Base-by-base conservation (phyloP, 2,888 invertebrate genomes). In the Scaptodrosophila latifasciaeformis region DNA sequence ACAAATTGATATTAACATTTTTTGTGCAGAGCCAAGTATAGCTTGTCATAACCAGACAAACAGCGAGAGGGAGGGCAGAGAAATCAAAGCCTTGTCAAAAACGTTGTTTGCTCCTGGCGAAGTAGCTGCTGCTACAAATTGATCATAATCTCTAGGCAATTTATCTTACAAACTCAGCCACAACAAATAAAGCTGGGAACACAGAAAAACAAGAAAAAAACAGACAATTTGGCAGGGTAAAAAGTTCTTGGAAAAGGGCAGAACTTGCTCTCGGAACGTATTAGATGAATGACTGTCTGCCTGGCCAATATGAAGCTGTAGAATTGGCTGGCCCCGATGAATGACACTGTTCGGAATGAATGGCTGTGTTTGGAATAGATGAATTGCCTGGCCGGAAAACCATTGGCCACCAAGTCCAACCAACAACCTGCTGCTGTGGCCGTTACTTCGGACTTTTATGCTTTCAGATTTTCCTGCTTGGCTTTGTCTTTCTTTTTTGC, bases 131-230 rank as follows among this genome's bases (percentile, higher is more conserved):
- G 61, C 82, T 80, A 80, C 75, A 76, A 76, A 76, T 81, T 76
- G 75, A 76, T 76, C 75, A 76, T 76, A 76, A 76, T 76, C 82
- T 76, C 70, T 63, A 56, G 46, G 75, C 74, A 70, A 76, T 76
- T 76, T 80, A 65, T 76, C 75, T 76, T 76, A 35, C 12, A 57
- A 52, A 49, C 55, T 56, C 51, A 48, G 46, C 53, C 61, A 49
- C 50, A 59, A 52, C 51, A 19, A 52, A 37, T 17, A 37, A n/a
- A n/a, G n/a, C n/a, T n/a, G 24, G 3, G 4, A 24, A 24, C 4
- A 24, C 24, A 24, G 24, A 24, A 3, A 24, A 7, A 24, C 24
- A 7, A 7, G 24, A n/a, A n/a, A n/a, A n/a, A n/a, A n/a, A n/a
- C n/a, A n/a, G n/a, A n/a, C n/a, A n/a, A n/a, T n/a, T n/a, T n/a